Evolutionary conservation across 2,888 invertebrate genomes (phyloP), one percentile per base, ranked within the genome.

Genomic region (Hipparchia sbordonii): DNA sequence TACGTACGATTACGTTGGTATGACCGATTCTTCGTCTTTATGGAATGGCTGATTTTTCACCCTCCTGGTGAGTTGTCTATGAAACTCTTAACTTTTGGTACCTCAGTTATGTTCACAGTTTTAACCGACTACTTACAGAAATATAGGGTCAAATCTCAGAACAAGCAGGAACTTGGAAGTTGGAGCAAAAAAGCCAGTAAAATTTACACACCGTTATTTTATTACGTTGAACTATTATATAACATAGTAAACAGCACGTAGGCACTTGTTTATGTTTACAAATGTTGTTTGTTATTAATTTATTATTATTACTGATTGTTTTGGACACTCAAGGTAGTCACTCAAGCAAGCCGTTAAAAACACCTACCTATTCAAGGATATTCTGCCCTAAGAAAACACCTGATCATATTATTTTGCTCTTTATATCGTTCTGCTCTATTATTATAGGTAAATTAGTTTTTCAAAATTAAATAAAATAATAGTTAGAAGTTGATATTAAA

Each of bases 231-330:
- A 23, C 23, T 23, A 23, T 67, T 48, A 67, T 52, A 54, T 62
- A 69, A 69, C 69, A 61, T 51, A 52, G 61, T 70, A 59, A 52
- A 52, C 71, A 71, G 7, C 71, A 71, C 71, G 65, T 71, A 71
- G 71, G 48, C 71, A 65, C 57, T 23, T 71, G 57, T 71, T 63
- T 63, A 57, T 56, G 67, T 67, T 57, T 57, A 67, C 67, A n/a
- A 67, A 57, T 65, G n/a, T 65, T 65, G 45, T 51, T 65, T 68
- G 23, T 69, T 60, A 48, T 52, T 39, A 39, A 23, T 23, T 67
- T 57, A 13, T 46, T 52, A 59, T 62, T 56, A 67, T 57, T 45
- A 46, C 9, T 46, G 45, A 67, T 67, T 67, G 46, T 67, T 46
- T 57, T 6, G 46, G 56, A 13, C 10, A 0, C 10, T 67, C 67